These are phyloP conservation scores for Gnathonemus echidnorhynchus DNA, from an alignment of 2,113 vertebrate species.

Conservation along the genomic window DNA sequence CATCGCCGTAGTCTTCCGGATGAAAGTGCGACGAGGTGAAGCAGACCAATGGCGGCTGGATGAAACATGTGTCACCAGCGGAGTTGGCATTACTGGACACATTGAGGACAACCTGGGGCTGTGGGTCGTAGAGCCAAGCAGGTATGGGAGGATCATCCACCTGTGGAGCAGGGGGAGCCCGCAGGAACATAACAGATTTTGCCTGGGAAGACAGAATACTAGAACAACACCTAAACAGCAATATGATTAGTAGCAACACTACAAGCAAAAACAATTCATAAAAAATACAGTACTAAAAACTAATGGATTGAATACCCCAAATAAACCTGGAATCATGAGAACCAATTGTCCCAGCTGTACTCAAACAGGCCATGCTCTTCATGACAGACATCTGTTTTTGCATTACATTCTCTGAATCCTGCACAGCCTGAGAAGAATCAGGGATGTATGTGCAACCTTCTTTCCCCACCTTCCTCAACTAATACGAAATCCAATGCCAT, in stretches of 20 bases:
- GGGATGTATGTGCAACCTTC: no score
- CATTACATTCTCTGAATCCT: not conserved
- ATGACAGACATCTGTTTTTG: not conserved
- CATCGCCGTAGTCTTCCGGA: not conserved
- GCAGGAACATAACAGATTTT: no score
- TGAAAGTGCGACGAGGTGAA: not conserved
- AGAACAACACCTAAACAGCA: no score
- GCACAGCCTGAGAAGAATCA: no score
- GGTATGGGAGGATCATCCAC: not conserved
- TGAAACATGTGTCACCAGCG: not conserved
- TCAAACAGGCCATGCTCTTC: not conserved
- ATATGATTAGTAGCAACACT: no score
- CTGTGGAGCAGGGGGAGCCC: not conserved
- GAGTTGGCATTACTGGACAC: not conserved
- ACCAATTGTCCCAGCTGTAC: not conserved
- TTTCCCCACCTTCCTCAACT: no score
- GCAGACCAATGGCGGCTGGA: not conserved
- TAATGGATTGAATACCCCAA: no score
- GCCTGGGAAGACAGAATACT: no score
- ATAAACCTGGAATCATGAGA: not conserved
- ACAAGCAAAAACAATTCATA: no score
- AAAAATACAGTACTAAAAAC: no score
- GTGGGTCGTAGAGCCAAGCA: not conserved
- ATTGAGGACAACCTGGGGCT: not conserved
- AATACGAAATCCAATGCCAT: no score